Evolutionary conservation across 92 coral and sea anemone genomes (phyloP), one percentile per base, ranked within the genome.

Genomic region (Bergia sp.): DNA sequence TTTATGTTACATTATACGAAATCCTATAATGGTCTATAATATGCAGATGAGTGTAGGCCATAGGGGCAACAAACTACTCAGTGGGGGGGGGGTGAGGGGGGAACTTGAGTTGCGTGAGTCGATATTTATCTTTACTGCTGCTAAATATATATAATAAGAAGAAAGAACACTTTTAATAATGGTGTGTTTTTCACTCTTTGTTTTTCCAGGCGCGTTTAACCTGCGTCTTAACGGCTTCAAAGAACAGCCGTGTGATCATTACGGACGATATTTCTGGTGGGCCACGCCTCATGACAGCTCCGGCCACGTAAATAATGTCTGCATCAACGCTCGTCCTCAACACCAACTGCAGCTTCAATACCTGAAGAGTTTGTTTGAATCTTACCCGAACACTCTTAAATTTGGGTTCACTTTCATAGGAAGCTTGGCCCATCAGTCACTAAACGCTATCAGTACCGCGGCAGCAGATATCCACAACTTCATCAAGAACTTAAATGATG

Each of bases 211-310:
- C 61, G 91, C 97, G 12, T 94, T 94, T 50, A 86, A 88, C 80
- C 38, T 94, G 73, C 88, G 97, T 41, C 91, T 94, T 18, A 89
- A 89, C 20, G 97, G 95, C 37, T 94, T 94, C 83, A 87, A 49
- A 8, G 58, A 91, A 6, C 95, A 80, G 36, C 97, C 97, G 10
- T 71, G 90, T 29, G 95, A 94, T 71, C 97, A 94, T 75, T 94
- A 94, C 40, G 93, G 93, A 39, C 92, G 92, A 39, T 83, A 91
- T 29, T 94, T 94, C 91, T 94, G 94, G 97, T 92, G 84, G 82
- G 94, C 95, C 20, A 89, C 91, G n/a, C 97, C 97, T 20, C 86
- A 81, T 42, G 82, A 90, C 71, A 67, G 12, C 76, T 74, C 72
- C 69, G 39, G n/a, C 44, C 75, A 18, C 89, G 75, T 94, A 69